Base-by-base conservation (phyloP, 2,888 invertebrate genomes). In the Caprella mutica region DNA sequence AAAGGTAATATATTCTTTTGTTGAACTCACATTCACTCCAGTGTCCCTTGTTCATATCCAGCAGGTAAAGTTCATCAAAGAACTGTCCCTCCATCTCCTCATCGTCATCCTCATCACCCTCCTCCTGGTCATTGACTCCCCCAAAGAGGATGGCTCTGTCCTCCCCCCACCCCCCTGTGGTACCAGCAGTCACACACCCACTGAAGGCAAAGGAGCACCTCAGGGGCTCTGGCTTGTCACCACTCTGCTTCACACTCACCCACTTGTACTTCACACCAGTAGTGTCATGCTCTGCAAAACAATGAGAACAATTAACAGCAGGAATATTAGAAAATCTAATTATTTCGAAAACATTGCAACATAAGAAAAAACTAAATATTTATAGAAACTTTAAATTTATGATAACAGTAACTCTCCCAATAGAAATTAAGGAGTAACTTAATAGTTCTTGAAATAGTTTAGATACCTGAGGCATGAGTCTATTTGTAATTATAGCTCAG, bases 131-230 rank as follows among this genome's bases (percentile, higher is more conserved):
- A 75, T 81, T 78, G 12, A 92, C 86, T 1, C 93, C 93, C 0
- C 93, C 93, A 71, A 89, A 94, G 59, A 85, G 79, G 68, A 86
- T 85, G 0, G 84, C 86, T 54, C 79, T 77, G 59, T 80, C 80
- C 66, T 79, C 81, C 1, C 53, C 19, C 21, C 81, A 76, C 39
- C 80, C 30, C 21, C 29, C 42, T 21, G 58, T 48, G 19, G 29
- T 27, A 4, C 40, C 48, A 39, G 52, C 12, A 4, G 14, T 5
- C 9, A 21, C 29, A 23, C 81, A 76, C 39, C 80, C 29, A n/a
- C 50, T 39, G 27, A 62, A 29, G 3, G 60, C 24, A 30, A 58
- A 58, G 5, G 56, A 62, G 38, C 58, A 62, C 69, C 81, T 73
- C 0, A 84, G 80, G 5, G 80, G 77, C 19, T 2, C 30, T 5